Percentiles rank a stretch among this genome's conserved stretches.
phyloP scores from a whole-genome alignment of 2,113 vertebrate genomes.

The Oplegnathus fasciatus region DNA sequence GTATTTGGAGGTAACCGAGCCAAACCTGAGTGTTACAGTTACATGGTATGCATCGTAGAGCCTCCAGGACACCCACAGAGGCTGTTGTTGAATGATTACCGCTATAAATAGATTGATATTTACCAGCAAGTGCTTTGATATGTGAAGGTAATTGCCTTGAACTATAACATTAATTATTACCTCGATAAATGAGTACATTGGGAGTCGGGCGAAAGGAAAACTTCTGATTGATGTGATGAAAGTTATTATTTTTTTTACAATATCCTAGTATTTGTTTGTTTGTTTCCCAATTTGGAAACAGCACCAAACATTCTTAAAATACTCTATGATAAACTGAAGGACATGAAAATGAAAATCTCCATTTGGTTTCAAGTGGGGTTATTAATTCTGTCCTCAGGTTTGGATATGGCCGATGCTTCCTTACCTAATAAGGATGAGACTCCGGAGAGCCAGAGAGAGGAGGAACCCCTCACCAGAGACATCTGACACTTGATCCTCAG shows the following conservation, averaged over 20 bases:
- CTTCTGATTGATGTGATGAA: no score
- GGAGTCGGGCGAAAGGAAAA: neutral
- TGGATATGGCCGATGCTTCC: rapidly evolving
- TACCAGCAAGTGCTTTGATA: neutral
- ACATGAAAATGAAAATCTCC: neutral
- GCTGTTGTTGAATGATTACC: neutral
- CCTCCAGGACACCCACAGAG: neutral
- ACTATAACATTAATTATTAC: neutral
- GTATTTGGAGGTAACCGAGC: no score
- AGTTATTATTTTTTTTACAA: neutral
- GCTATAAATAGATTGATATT: conserved; percentile 1
- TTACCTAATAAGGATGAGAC: neutral
- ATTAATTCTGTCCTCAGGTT: neutral
- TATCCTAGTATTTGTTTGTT: neutral
- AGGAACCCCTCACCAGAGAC: neutral
- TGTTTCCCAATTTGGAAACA: neutral
- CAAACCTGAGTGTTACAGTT: neutral
- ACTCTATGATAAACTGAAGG: neutral
- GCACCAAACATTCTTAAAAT: neutral
- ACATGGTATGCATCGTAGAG: neutral
- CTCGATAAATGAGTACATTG: neutral
- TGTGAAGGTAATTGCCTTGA: neutral
- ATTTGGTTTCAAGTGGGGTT: neutral
- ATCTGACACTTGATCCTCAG: neutral
- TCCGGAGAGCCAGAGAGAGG: neutral